Percentiles rank a stretch among this genome's conserved stretches.
Conservation (phyloP, 1,140 invertebrate genomes). For the Drosophila parvula region DNA sequence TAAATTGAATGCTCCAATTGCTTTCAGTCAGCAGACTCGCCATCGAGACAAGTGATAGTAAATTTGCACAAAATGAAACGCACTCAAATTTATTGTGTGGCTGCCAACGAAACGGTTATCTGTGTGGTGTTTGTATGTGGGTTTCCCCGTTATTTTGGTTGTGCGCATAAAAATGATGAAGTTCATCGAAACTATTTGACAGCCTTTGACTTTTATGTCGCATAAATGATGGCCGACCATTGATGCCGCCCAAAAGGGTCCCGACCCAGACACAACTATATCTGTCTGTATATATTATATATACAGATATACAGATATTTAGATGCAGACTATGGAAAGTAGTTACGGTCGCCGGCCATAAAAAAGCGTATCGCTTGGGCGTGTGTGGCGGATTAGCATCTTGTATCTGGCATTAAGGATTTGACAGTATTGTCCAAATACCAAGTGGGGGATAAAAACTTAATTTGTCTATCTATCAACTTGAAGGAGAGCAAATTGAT, state of each 20-base stretch:
- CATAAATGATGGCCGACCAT: constrained; percentile 59
- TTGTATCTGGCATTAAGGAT: constrained; percentile 34
- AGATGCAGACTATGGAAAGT: constrained; percentile 21
- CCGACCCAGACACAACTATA: constrained; percentile 22
- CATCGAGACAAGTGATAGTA: constrained; percentile 71
- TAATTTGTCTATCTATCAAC: constrained; percentile 7
- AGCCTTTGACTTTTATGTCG: constrained; percentile 66
- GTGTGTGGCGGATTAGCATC: constrained; percentile 53
- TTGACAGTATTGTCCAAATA: constrained; percentile 37
- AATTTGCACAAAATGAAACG: constrained; percentile 64
- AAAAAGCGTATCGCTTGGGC: constrained; percentile 30
- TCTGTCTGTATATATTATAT: not conserved
- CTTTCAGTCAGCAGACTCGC: constrained; percentile 40
- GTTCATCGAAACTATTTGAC: constrained; percentile 80
- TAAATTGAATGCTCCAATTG: constrained; percentile 75
- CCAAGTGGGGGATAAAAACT: not conserved
- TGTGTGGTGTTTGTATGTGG: constrained; percentile 9
- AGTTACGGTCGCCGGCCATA: constrained; percentile 43
- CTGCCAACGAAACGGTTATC: constrained; percentile 39
- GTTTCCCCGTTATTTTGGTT: constrained; percentile 11
- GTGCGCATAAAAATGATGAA: constrained; percentile 66
- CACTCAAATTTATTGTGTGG: constrained; percentile 77
- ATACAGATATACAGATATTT: not conserved
- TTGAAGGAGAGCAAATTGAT: not conserved
- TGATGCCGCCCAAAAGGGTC: constrained; percentile 40